Conservation (phyloP, 2,888 invertebrate species). For the Priocnemis perturbator region DNA sequence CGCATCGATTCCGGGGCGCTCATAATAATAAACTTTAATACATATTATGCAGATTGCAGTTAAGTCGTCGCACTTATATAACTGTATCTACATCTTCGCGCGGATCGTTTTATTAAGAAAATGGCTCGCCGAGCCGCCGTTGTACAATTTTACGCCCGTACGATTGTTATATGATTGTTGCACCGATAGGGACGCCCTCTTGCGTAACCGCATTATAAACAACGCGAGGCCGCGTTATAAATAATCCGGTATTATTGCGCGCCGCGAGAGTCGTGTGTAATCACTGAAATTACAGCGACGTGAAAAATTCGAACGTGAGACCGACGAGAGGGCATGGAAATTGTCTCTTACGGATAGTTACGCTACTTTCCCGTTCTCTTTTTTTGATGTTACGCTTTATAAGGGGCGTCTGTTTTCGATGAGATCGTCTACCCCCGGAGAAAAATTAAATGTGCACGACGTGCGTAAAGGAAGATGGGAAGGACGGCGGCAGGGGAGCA, state of each 20-base stretch:
- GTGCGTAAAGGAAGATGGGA: constrained; percentile 44
- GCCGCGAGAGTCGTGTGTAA: background rate
- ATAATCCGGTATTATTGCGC: constrained; percentile 3
- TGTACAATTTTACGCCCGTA: background rate
- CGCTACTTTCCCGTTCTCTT: constrained; percentile 7
- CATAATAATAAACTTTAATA: constrained; percentile 71
- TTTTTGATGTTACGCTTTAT: constrained; percentile 14
- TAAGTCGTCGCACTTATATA: constrained; percentile 18
- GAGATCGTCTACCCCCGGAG: constrained; percentile 31
- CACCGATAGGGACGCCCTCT: no score
- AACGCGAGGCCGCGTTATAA: no score
- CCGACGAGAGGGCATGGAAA: background rate
- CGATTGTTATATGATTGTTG: background rate
- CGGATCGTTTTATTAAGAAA: constrained; percentile 4
- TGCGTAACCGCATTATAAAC: no score
- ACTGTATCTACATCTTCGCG: background rate
- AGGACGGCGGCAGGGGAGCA: constrained; percentile 22
- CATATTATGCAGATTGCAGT: constrained; percentile 67
- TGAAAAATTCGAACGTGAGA: constrained; percentile 2
- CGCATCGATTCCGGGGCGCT: constrained; percentile 53
- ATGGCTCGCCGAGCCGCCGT: background rate
- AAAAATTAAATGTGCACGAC: constrained; percentile 51
- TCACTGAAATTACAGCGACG: constrained; percentile 2
- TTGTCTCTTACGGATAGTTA: constrained; percentile 9
- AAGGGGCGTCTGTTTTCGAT: constrained; percentile 27